Conservation (phyloP, 53 echinoderm and acorn worm species). For the Patiria pectinifera region DNA sequence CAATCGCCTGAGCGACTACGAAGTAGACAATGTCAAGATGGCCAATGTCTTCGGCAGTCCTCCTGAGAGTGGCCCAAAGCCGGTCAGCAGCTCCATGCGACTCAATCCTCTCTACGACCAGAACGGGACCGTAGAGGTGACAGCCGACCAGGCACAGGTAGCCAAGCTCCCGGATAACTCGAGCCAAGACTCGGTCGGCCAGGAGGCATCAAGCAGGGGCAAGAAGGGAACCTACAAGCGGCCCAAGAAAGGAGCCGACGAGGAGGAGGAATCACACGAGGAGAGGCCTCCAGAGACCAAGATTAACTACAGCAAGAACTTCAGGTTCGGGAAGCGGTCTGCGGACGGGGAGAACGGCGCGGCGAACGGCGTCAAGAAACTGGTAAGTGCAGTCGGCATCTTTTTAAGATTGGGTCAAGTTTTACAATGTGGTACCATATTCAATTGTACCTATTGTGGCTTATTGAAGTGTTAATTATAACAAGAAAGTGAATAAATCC, state of each 20-base stretch:
- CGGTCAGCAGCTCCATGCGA: constrained; percentile 57
- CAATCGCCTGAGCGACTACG: constrained; percentile 62
- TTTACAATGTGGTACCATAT: no score
- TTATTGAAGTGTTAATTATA: no score
- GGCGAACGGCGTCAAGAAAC: constrained; percentile 48
- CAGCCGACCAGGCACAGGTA: constrained; percentile 54
- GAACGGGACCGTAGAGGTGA: constrained; percentile 66
- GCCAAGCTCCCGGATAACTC: constrained; percentile 10
- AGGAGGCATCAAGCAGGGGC: neutral
- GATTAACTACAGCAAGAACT: constrained; percentile 75
- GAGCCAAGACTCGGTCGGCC: neutral
- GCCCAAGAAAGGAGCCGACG: constrained; percentile 29
- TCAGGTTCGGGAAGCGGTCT: constrained; percentile 56
- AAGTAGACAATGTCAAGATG: constrained; percentile 74
- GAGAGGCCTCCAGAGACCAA: constrained; percentile 18
- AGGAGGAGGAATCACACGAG: constrained; percentile 29
- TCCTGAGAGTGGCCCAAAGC: neutral
- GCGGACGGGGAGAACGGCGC: constrained; percentile 23
- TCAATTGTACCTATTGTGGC: no score
- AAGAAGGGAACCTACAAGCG: constrained; percentile 48
- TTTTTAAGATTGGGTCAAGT: no score
- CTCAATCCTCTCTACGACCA: constrained; percentile 76
- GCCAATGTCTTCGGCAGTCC: constrained; percentile 68
- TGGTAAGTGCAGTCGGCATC: constrained; percentile 20
- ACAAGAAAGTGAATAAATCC: no score